These are phyloP conservation scores for Scolopax rusticola DNA, from an alignment of 2,797 vertebrate species.

Conservation along the genomic window DNA sequence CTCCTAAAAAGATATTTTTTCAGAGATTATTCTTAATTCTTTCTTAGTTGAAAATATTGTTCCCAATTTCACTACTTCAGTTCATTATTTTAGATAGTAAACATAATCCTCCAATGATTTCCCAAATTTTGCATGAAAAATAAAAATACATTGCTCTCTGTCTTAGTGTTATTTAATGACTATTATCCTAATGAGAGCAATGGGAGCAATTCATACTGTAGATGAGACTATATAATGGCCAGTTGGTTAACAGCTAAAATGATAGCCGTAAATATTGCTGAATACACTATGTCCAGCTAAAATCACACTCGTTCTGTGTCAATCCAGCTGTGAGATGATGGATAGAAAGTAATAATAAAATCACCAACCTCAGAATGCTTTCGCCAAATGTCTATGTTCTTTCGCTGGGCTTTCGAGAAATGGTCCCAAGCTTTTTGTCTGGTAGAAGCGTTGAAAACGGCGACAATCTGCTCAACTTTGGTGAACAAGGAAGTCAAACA, in stretches of 20 bases:
- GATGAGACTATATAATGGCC: not conserved
- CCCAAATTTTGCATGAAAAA: constrained; percentile 51
- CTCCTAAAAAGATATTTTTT: not conserved
- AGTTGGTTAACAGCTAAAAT: constrained; percentile 54
- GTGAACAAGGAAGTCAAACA: constrained; percentile 97
- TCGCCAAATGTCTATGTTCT: constrained; percentile 99
- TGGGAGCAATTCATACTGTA: constrained; percentile 33
- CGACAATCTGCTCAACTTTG: constrained; percentile 99
- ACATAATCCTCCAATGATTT: constrained; percentile 25
- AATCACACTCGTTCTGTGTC: constrained; percentile 72
- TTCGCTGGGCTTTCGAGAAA: constrained; percentile 99
- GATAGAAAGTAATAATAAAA: constrained; percentile 83
- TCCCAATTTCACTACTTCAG: constrained; percentile 41
- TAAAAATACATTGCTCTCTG: constrained; percentile 47
- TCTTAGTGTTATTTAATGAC: constrained; percentile 28
- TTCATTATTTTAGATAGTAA: constrained; percentile 42
- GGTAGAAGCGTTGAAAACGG: constrained; percentile 97
- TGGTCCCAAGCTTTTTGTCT: constrained; percentile 99
- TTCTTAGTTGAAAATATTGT: constrained; percentile 25
- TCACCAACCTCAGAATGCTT: constrained; percentile 99
- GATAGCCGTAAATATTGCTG: constrained; percentile 48
- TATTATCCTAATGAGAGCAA: constrained; percentile 65
- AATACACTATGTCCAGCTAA: constrained; percentile 58
- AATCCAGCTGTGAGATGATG: constrained; percentile 81
- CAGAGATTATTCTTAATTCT: not conserved